These are phyloP conservation scores for Drosophila pruinosa DNA, from an alignment of 1,140 invertebrate species.

Conservation along the genomic window DNA sequence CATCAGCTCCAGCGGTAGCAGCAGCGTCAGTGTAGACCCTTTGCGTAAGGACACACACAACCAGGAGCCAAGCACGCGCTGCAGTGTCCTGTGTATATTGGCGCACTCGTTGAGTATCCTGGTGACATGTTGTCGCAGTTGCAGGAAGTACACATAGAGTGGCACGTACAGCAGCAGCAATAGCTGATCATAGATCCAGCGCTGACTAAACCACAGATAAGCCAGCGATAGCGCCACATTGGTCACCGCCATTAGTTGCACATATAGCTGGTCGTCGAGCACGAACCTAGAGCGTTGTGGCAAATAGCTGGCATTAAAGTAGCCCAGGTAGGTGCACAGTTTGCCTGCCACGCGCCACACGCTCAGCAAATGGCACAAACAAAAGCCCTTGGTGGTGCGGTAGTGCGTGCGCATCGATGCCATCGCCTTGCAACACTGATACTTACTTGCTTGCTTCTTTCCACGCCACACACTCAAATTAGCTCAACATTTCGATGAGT, in stretches of 20 bases:
- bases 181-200: slow-evolving; percentile 48
- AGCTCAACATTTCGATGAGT: slow-evolving; percentile 10
- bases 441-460: not conserved
- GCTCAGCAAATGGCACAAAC: slow-evolving; percentile 53
- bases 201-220: slow-evolving; percentile 48
- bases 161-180: slow-evolving; percentile 46
- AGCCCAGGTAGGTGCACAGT: slow-evolving; percentile 55
- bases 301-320: slow-evolving; percentile 45
- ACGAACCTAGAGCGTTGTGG: not conserved
- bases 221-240: slow-evolving; percentile 22
- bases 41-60: slow-evolving; percentile 41
- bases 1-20: slow-evolving; percentile 29
- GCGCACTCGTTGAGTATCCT: slow-evolving; percentile 45
- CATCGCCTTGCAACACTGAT: slow-evolving; percentile 32
- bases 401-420: slow-evolving; percentile 43
- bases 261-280: slow-evolving; percentile 56
- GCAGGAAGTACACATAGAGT: slow-evolving; percentile 49
- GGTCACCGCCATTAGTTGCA: slow-evolving; percentile 39
- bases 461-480: not conserved
- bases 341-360: slow-evolving; percentile 40
- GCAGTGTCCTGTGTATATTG: slow-evolving; percentile 15
- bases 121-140: slow-evolving; percentile 36
- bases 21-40: slow-evolving; percentile 31
- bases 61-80: slow-evolving; percentile 28
- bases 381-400: slow-evolving; percentile 46